Conservation (phyloP, 92 coral and sea anemone genomes). For the Ricordea florida region DNA sequence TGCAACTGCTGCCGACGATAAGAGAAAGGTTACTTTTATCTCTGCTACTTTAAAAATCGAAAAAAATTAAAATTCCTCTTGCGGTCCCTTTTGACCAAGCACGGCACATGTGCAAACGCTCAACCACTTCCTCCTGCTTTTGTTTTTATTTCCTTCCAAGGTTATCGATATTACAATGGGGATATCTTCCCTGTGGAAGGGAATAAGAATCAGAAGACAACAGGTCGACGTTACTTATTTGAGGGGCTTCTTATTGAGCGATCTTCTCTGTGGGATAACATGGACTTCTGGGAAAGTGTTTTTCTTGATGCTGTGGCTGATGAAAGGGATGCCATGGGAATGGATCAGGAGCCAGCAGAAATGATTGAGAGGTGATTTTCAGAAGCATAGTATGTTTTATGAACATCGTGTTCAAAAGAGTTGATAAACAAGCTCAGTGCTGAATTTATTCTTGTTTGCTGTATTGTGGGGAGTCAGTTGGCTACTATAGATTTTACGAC, state of each 20-base stretch:
- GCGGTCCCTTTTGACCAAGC: too few relatives aligned
- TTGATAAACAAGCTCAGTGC: background rate
- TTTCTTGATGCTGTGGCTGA: constrained; percentile 91
- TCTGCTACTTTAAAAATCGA: too few relatives aligned
- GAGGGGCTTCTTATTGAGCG: constrained; percentile 87
- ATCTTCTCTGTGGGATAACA: constrained; percentile 92
- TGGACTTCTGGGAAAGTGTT: constrained; percentile 98
- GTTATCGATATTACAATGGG: constrained; percentile 82
- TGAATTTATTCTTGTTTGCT: background rate
- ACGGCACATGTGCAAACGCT: too few relatives aligned
- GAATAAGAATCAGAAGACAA: constrained; percentile 60
- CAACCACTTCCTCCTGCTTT: too few relatives aligned
- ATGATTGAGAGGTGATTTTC: constrained; percentile 89
- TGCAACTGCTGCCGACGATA: too few relatives aligned
- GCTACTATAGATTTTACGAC: background rate
- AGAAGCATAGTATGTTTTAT: background rate
- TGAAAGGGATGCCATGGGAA: constrained; percentile 91
- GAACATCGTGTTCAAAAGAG: background rate
- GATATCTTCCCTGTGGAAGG: constrained; percentile 79
- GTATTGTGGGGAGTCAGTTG: background rate
- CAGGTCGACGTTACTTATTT: constrained; percentile 89
- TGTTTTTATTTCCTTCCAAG: constrained; percentile 25
- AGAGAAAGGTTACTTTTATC: too few relatives aligned
- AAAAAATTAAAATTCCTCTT: too few relatives aligned
- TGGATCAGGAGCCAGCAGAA: constrained; percentile 95